Base-by-base conservation (phyloP, 2,113 vertebrate species). In the Megaptera novaeangliae region DNA sequence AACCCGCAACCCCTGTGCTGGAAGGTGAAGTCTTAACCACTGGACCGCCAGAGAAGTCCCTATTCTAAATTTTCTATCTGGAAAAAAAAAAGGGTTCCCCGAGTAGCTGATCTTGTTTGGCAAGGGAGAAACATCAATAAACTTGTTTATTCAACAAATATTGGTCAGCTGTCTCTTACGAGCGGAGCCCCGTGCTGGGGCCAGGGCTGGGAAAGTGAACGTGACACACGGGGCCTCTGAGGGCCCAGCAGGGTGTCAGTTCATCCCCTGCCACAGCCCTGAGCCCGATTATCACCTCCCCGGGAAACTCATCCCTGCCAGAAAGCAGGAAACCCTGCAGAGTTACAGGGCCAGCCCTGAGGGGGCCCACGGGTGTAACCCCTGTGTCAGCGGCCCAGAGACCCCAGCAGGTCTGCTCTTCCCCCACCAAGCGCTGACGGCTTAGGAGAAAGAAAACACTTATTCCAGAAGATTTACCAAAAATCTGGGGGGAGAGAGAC, bases 181-280 rank as follows among this genome's bases (percentile, higher is more conserved):
- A 23, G 13, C 29, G 20, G 29, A 69, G n/a, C 64, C 64, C 29
- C 18, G 36, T 14, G 59, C 61, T 25, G 49, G 18, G 27, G 36
- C 83, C 13, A 41, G 75, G 8, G 1, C 39, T 15, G 31, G 55
- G 55, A 39, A 63, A 29, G 68, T 8, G 0, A 39, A 20, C 6
- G 23, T 27, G 49, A 20, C 80, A 34, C 1, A 13, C 46, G 7
- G 27, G n/a, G 31, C 61, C 44, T 49, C 57, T 0, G 10, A 18
- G 57, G 0, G 11, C 49, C 1, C 4, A 1, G 10, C 36, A 25
- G 3, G 74, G 27, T 1, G 6, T 46, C 39, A 0, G 61, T 23
- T 59, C 11, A 0, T 23, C 72, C 31, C 8, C 31, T 49, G 77
- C 39, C 12, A 1, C 18, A 27, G 72, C 39, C 46, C 68, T 6